Base-by-base conservation (phyloP, 1,140 invertebrate genomes). In the Propsilocerus akamusi region DNA sequence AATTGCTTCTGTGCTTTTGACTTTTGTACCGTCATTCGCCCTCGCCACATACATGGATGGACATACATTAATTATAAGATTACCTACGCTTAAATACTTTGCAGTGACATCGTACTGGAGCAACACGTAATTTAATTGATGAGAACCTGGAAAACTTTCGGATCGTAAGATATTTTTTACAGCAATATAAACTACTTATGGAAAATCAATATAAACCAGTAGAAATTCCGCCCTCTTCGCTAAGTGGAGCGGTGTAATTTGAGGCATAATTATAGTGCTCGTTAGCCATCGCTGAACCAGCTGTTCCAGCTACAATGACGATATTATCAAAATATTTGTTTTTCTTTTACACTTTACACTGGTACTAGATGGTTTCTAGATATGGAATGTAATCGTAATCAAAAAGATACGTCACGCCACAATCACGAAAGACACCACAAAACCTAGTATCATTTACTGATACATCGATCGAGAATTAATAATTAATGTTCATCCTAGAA, bases 211-310 rank as follows among this genome's bases (percentile, higher is more conserved):
- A 74, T 23, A 77, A 63, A 57, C 73, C 73, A 24, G 73, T 70
- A 60, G 80, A 80, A 47, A 72, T 66, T n/a, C 72, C 75, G 2
- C 83, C 83, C 8, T 81, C 79, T 64, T 86, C 83, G 22, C 84
- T 62, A 0, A 86, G 62, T 25, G 85, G 58, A 2, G 85, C 76
- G 24, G 69, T 74, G 1, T 66, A 59, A 48, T 74, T 72, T 12
- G 68, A 63, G 48, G n/a, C n/a, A n/a, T 74, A 66, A 57, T 78
- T 76, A 4, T 75, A 74, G 17, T 83, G 65, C 11, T 76, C 64
- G 4, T 78, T 75, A 1, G 86, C 84, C 12, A 90, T 56, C 0
- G 88, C 83, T 52, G 80, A 81, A 5, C 86, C 86, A 1, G 83
- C 74, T 3, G 84, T 85, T 2, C 86, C 86, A 20, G 79, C 84